Evolutionary conservation across 2,113 vertebrate genomes (phyloP).

Genomic region (Dinomys branickii): DNA sequence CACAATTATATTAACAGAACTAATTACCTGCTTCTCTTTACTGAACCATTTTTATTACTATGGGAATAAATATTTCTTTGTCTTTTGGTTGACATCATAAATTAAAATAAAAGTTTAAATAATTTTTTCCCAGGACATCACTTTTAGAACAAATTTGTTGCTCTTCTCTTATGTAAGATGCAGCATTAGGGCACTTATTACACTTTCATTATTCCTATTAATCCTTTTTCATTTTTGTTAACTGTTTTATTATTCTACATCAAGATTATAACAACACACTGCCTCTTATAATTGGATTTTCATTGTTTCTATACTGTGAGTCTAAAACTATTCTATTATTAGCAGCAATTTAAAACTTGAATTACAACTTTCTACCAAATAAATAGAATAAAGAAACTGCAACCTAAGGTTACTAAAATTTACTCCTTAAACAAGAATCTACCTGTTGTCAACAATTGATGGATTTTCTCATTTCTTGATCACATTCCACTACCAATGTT

Average conservation of each 20-base stretch:
- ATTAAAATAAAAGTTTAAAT: constrained; percentile 37
- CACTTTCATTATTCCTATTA: neutral
- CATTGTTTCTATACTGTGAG: constrained; percentile 3
- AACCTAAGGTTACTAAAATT: constrained; percentile 2
- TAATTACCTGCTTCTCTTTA: neutral
- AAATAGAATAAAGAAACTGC: constrained; percentile 8
- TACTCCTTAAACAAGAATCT: neutral
- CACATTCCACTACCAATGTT: neutral
- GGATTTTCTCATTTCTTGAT: neutral
- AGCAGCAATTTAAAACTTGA: constrained; percentile 33
- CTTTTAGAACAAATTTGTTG: neutral
- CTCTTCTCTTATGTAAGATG: neutral
- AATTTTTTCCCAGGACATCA: neutral
- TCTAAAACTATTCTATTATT: constrained; percentile 8
- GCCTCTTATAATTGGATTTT: constrained; percentile 47
- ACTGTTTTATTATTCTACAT: constrained; percentile 46
- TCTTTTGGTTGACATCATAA: neutral
- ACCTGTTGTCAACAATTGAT: neutral
- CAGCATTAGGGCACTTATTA: neutral
- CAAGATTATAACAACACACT: neutral
- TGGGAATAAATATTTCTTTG: neutral
- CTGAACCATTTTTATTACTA: neutral
- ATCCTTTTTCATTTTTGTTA: constrained; percentile 20
- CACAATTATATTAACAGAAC: neutral
- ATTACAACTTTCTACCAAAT: neutral